Conservation (phyloP, 2,888 invertebrate genomes). For the Pomacea canaliculata region DNA sequence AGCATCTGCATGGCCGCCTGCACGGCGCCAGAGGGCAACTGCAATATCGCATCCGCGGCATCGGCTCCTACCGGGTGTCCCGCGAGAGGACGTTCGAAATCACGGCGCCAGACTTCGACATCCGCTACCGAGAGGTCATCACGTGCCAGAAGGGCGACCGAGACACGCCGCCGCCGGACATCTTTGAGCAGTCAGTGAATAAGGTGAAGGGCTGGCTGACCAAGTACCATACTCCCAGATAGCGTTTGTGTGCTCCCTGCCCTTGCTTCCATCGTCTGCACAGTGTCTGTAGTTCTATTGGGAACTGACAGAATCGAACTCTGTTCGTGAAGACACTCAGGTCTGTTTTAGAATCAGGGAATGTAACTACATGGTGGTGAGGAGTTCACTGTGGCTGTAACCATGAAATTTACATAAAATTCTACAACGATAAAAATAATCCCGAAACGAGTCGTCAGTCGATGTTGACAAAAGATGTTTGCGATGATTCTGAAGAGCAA, state of each 20-base stretch:
- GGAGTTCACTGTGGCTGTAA: too few relatives aligned
- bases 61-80: constrained; percentile 14
- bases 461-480: too few relatives aligned
- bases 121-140: constrained; percentile 52
- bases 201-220: constrained; percentile 59
- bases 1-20: background rate
- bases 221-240: constrained; percentile 41
- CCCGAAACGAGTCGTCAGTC: too few relatives aligned
- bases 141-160: constrained; percentile 47
- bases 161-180: constrained; percentile 56
- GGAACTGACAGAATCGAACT: too few relatives aligned
- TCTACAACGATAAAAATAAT: too few relatives aligned
- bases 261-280: background rate
- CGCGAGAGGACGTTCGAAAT: constrained; percentile 56
- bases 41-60: constrained; percentile 21
- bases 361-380: too few relatives aligned
- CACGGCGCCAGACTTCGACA: constrained; percentile 59
- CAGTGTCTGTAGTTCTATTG: too few relatives aligned
- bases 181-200: constrained; percentile 50
- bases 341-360: too few relatives aligned
- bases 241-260: background rate
- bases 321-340: too few relatives aligned
- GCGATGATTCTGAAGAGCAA: too few relatives aligned
- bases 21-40: constrained; percentile 6
- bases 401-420: too few relatives aligned